Evolutionary conservation across 2,797 vertebrate genomes (phyloP).

Genomic region (Acipenser ruthenus): DNA sequence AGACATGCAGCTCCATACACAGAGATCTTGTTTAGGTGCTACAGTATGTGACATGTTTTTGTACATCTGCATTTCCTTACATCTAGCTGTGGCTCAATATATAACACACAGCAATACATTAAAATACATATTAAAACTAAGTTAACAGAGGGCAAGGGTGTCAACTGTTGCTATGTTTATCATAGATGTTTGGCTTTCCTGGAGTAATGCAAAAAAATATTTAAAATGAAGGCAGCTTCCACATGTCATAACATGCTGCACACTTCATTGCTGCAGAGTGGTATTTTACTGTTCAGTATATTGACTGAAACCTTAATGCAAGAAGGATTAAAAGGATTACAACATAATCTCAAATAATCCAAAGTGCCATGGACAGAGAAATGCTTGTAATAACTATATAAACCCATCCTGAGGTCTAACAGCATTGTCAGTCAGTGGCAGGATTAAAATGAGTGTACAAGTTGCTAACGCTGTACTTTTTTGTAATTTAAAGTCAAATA

Average conservation of each 20-base stretch:
- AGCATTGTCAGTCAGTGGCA: slow-evolving; percentile 75
- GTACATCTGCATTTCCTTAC: no score
- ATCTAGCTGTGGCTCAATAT: no score
- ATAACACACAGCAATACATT: no score
- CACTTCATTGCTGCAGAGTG: slow-evolving; percentile 75
- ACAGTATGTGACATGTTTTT: no score
- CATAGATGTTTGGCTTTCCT: neutral
- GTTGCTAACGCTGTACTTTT: slow-evolving; percentile 46
- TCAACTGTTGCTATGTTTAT: slow-evolving; percentile 1
- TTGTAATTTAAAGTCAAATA: slow-evolving; percentile 52
- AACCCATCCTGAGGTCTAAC: slow-evolving; percentile 76
- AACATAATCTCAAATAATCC: slow-evolving; percentile 99
- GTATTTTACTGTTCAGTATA: slow-evolving; percentile 85
- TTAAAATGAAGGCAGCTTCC: slow-evolving; percentile 44
- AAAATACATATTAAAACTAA: no score
- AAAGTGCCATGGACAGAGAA: slow-evolving; percentile 89
- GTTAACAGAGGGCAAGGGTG: no score
- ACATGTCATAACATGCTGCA: slow-evolving; percentile 74
- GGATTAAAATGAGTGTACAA: slow-evolving; percentile 60
- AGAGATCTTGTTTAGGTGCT: no score
- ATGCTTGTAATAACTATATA: slow-evolving; percentile 70
- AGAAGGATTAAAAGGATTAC: slow-evolving; percentile 98
- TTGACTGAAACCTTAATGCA: slow-evolving; percentile 95
- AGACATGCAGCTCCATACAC: no score
- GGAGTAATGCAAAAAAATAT: slow-evolving; percentile 25